Conservation (phyloP, 1,140 invertebrate species). For the Aradophagus sp. region DNA sequence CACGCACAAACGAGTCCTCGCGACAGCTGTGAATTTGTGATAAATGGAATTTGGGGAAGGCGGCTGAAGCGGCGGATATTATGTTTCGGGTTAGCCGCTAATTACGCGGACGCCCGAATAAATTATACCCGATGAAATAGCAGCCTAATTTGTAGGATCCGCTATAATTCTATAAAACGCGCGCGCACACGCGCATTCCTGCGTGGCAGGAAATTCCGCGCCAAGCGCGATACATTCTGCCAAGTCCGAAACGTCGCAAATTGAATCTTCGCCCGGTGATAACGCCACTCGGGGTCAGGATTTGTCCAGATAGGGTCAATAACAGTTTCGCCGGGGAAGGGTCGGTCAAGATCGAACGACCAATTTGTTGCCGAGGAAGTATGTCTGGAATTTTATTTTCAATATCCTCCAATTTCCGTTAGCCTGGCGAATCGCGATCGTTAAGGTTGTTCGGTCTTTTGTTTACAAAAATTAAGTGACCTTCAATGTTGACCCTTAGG, state of each 20-base stretch:
- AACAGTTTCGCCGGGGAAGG: conserved; percentile 24
- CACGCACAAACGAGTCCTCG: conserved; percentile 29
- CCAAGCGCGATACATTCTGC: conserved; percentile 1
- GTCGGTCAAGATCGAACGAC: conserved; percentile 31
- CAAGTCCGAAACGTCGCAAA: conserved; percentile 22
- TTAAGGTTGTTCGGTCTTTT: no score
- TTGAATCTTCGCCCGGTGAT: conserved; percentile 20
- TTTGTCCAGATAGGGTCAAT: conserved; percentile 39
- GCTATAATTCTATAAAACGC: conserved; percentile 47
- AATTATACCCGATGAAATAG: conserved; percentile 68
- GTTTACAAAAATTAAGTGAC: no score
- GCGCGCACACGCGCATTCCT: conserved; percentile 40
- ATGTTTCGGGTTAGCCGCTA: conserved; percentile 66
- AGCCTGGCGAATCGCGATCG: no score
- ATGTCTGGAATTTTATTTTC: conserved; percentile 69
- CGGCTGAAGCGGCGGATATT: conserved; percentile 61
- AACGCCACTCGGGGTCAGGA: conserved; percentile 16
- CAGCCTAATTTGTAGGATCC: conserved; percentile 56
- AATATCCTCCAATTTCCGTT: conserved; percentile 62
- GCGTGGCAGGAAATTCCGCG: conserved; percentile 24
- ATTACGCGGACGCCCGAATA: conserved; percentile 69
- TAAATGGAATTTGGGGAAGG: conserved; percentile 69
- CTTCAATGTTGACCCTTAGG: no score
- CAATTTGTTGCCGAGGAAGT: conserved; percentile 61
- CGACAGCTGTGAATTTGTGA: conserved; percentile 70